Conservation (phyloP, 1,140 invertebrate species). For the Listronotus bonariensis region DNA sequence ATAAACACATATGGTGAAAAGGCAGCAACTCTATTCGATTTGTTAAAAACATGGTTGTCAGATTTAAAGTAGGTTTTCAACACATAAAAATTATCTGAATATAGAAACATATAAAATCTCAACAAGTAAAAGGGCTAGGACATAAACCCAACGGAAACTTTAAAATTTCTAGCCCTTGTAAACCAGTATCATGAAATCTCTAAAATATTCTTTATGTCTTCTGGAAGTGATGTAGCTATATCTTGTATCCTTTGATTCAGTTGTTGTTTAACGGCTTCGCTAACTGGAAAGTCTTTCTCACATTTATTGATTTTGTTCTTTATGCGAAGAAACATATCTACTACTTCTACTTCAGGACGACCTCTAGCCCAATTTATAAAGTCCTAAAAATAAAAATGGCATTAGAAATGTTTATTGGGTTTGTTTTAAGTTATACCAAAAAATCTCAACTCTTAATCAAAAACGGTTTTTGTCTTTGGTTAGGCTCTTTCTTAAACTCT, state of each 20-base stretch:
- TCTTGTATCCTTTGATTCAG: constrained; percentile 78
- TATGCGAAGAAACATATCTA: constrained; percentile 91
- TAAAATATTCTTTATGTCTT: constrained; percentile 87
- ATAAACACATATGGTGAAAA: not conserved
- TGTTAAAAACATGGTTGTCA: constrained; percentile 2
- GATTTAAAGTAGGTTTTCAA: not conserved
- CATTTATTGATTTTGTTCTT: constrained; percentile 80
- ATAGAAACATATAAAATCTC: not conserved
- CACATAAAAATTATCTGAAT: constrained; percentile 2
- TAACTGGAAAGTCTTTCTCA: constrained; percentile 70
- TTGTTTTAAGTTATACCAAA: too few species aligned
- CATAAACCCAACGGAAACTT: not conserved
- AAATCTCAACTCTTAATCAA: too few species aligned
- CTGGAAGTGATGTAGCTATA: constrained; percentile 83
- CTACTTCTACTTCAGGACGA: constrained; percentile 94
- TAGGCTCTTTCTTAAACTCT: too few species aligned
- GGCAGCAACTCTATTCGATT: not conserved
- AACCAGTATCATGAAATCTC: constrained; percentile 51
- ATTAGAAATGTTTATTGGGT: not conserved
- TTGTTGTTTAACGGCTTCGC: constrained; percentile 71
- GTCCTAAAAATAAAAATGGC: constrained; percentile 65
- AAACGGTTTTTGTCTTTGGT: too few species aligned
- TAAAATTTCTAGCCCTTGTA: constrained; percentile 18
- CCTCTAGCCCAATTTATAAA: constrained; percentile 86
- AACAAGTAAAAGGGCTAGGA: constrained; percentile 14